Percentiles rank a stretch among this genome's conserved stretches.
These are phyloP conservation scores for Bergia puertoricense DNA, from an alignment of 92 coral and sea anemone species.

Conservation along the genomic window DNA sequence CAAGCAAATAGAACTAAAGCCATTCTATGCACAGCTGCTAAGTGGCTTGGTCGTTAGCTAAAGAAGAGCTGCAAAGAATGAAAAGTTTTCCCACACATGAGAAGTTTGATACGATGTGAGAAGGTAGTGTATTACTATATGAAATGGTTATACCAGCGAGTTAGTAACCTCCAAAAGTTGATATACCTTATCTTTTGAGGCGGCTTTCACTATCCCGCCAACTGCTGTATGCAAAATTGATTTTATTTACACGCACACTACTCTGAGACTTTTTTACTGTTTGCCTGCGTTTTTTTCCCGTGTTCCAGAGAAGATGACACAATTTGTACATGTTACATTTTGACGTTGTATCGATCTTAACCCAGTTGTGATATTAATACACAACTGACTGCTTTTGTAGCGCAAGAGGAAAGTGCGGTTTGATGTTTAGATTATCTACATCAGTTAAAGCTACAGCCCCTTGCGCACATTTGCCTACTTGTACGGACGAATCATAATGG, in stretches of 20 bases:
- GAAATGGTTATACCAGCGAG: not conserved
- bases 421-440: too few species aligned
- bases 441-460: not conserved
- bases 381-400: too few species aligned
- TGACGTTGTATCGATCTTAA: too few species aligned
- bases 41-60: not conserved
- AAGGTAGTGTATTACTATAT: not conserved
- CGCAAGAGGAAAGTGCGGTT: too few species aligned
- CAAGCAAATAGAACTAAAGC: slow-evolving; percentile 15
- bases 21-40: not conserved
- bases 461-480: too few species aligned
- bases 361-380: too few species aligned
- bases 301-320: not conserved
- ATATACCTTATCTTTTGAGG: not conserved
- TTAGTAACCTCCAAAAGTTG: not conserved
- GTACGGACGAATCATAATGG: not conserved
- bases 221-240: not conserved
- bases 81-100: not conserved
- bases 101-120: not conserved
- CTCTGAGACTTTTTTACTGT: too few species aligned
- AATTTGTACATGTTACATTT: too few species aligned
- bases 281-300: not conserved
- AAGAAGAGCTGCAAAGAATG: not conserved
- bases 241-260: too few species aligned
- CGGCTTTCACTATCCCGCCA: not conserved